Evolutionary conservation across 2,888 invertebrate genomes (phyloP), one percentile per base, ranked within the genome.

Genomic region (Kryphioiulus occultus): DNA sequence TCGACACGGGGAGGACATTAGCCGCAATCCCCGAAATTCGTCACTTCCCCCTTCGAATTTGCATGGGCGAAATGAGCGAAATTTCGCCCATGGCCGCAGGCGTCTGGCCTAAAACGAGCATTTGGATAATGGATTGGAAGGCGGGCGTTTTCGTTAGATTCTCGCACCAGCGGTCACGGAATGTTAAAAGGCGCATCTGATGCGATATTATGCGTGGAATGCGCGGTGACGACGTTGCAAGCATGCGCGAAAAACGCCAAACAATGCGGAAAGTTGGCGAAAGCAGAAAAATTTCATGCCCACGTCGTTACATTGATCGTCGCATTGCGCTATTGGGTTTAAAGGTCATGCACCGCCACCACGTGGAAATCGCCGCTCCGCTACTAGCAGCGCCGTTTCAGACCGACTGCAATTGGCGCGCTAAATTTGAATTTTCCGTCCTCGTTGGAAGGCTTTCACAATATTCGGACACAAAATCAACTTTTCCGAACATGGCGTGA

Each of bases 11-110:
- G 53, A 68, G 86, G 86, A 47, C 86, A 59, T 47, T 59, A 68
- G 32, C 53, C 86, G 86, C 86, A 59, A 47, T 26, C 53, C 30
- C 17, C 26, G 35, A 35, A 19, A 59, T 30, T 35, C 86, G 86
- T 86, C 86, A 86, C 68, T 86, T 86, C 86, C 86, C 26, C n/a
- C 53, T 3, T 17, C 19, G 53, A 59, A 59, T 59, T 59, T 59
- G 53, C 53, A 59, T 59, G 53, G 53, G 53, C 3, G 44, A 3
- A 44, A 44, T 12, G 44, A 44, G 53, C 7, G 17, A n/a, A 59
- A 59, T 59, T 12, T 59, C n/a, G 53, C 2, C 2, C 53, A 59
- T 59, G 53, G 53, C n/a, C 53, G n/a, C 19, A 17, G 53, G 53
- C 53, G n/a, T 59, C 12, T 17, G n/a, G 5, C 19, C 1, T n/a